Percentiles rank a stretch among this genome's conserved stretches.
Evolutionary conservation across 2,113 vertebrate species (phyloP).

Genomic region (Edolisoma coerulescens): DNA sequence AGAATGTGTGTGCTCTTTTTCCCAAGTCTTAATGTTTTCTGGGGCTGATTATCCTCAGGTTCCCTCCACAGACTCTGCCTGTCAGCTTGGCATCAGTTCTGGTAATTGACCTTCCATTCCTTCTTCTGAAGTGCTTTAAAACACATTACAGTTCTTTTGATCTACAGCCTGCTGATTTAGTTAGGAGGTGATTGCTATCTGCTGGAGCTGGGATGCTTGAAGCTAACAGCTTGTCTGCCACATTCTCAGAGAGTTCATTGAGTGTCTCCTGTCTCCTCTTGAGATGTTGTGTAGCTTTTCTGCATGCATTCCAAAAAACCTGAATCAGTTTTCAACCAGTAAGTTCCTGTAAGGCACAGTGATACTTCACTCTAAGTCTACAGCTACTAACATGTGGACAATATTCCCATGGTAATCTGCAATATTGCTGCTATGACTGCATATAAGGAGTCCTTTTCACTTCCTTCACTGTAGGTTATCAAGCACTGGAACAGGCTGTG

Average conservation of each 20-base stretch:
- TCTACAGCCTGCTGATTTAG: not conserved
- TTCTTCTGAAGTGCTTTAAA: not conserved
- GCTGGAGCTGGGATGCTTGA: not conserved
- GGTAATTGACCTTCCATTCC: not conserved
- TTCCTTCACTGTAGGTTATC: not conserved
- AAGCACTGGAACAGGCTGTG: not conserved
- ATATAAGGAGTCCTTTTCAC: not conserved
- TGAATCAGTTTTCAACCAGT: not conserved
- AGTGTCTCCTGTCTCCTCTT: not conserved
- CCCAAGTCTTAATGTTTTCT: not conserved
- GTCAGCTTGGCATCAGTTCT: not conserved
- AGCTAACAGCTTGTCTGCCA: not conserved
- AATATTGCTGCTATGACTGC: not conserved
- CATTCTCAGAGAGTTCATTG: not conserved
- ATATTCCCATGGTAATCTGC: not conserved
- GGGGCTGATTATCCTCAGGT: not conserved
- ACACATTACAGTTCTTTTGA: not conserved
- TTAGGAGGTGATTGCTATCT: not conserved
- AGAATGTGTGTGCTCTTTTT: not conserved
- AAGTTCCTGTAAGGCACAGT: not conserved
- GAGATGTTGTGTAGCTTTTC: not conserved
- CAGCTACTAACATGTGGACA: not conserved
- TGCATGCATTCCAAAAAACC: not conserved
- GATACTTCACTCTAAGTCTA: not conserved
- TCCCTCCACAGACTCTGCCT: not conserved